A percentile compares a stretch with the other conserved stretches of the same genome.
Conservation (phyloP, 2,888 invertebrate species). For the Gonocerus acuteangulatus region DNA sequence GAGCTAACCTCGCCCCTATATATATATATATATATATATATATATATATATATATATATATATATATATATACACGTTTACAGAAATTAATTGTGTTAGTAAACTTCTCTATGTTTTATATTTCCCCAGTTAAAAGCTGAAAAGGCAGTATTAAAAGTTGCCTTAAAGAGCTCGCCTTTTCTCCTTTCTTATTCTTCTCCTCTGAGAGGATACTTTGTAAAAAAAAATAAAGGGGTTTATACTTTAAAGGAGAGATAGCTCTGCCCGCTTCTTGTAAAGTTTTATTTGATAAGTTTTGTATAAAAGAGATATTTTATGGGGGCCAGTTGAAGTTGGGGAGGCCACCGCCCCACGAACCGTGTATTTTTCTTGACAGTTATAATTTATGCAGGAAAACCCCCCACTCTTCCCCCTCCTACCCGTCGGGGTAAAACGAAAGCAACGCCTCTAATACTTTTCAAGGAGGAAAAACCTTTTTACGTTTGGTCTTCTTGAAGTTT, state of each 20-base stretch:
- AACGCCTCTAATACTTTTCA: slow-evolving; percentile 18
- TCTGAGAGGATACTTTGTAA: no score
- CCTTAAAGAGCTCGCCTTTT: no score
- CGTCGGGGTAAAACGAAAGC: slow-evolving; percentile 11
- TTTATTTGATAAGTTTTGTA: slow-evolving; percentile 38
- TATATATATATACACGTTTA: no score
- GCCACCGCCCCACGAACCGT: slow-evolving; percentile 14
- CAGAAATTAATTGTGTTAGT: no score
- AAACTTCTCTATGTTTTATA: no score
- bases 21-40: no score
- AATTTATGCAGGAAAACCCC: slow-evolving; percentile 35
- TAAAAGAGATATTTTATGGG: slow-evolving; percentile 37
- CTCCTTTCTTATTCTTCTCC: no score
- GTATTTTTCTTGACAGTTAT: slow-evolving; percentile 36
- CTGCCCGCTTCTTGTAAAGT: slow-evolving; percentile 33
- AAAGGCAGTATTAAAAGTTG: no score
- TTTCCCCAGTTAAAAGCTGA: no score
- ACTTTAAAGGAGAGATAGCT: slow-evolving; percentile 29
- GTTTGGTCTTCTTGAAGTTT: slow-evolving; percentile 19
- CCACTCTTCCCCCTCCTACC: no score
- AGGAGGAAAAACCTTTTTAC: slow-evolving; percentile 15
- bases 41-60: no score
- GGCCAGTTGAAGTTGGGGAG: slow-evolving; percentile 20
- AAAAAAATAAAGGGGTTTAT: slow-evolving; percentile 8
- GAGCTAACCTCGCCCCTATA: no score